A percentile compares a stretch with the other conserved stretches of the same genome.
These are phyloP conservation scores for Spea bombifrons DNA, from an alignment of 2,113 vertebrate species.

Conservation along the genomic window DNA sequence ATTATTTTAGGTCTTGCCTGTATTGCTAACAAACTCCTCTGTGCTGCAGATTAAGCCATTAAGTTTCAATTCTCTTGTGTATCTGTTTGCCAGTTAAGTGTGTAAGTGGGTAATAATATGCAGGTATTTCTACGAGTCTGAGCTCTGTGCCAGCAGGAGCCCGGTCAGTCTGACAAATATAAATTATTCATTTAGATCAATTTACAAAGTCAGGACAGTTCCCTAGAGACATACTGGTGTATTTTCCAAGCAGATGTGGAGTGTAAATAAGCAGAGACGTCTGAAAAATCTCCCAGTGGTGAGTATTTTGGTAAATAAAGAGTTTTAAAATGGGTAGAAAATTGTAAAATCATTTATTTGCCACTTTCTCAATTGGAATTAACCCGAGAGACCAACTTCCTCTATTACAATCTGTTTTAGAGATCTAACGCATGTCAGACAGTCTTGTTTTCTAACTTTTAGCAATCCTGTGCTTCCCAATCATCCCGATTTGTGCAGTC, in stretches of 20 bases:
- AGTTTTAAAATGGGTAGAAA: neutral
- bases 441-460: too few relatives aligned
- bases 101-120: slow-evolving; percentile 45
- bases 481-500: too few relatives aligned
- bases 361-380: too few relatives aligned
- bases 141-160: slow-evolving; percentile 26
- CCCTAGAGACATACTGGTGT: slow-evolving; percentile 18
- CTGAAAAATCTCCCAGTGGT: slow-evolving; percentile 5
- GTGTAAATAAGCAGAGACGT: slow-evolving; percentile 23
- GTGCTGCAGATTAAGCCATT: slow-evolving; percentile 33
- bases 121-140: slow-evolving; percentile 25
- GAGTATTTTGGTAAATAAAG: neutral
- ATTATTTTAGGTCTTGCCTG: slow-evolving; percentile 1
- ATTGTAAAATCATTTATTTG: too few relatives aligned
- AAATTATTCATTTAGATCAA: slow-evolving; percentile 48
- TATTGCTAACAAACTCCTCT: slow-evolving; percentile 13
- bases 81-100: slow-evolving; percentile 38
- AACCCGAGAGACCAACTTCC: too few relatives aligned
- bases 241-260: slow-evolving; percentile 21
- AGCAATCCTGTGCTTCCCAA: too few relatives aligned
- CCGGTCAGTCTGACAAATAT: slow-evolving; percentile 40
- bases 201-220: slow-evolving; percentile 36
- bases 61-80: slow-evolving; percentile 23
- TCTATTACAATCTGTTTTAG: too few relatives aligned
- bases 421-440: too few relatives aligned